Percentiles rank a stretch among this genome's conserved stretches.
These are phyloP conservation scores for Canis aureus DNA, from an alignment of 2,113 vertebrate genomes.

Conservation along the genomic window DNA sequence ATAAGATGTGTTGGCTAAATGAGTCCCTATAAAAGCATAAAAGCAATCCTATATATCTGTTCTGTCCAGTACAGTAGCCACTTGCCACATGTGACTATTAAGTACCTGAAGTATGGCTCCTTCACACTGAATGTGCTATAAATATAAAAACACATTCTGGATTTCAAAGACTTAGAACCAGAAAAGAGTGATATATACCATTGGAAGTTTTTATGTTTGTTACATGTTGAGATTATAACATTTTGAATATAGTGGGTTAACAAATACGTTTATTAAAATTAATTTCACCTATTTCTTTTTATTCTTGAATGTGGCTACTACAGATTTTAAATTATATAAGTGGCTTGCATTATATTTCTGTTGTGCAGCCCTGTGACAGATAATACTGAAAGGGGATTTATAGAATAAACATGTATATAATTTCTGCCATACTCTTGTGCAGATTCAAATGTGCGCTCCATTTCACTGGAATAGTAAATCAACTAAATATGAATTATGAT, in stretches of 20 bases:
- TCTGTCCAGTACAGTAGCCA: neutral
- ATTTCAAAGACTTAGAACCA: neutral
- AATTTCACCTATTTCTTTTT: neutral
- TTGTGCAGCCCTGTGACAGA: neutral
- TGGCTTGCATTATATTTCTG: neutral
- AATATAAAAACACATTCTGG: neutral
- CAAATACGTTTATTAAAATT: slow-evolving; percentile 20
- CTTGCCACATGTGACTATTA: neutral
- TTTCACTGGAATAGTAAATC: neutral
- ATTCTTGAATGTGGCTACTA: neutral
- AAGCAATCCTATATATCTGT: neutral
- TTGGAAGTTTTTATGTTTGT: slow-evolving; percentile 13
- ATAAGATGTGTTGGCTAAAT: neutral
- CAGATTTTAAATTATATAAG: neutral
- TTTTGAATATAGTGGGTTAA: neutral
- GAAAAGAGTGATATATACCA: neutral
- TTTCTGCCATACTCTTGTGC: neutral
- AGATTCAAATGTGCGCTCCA: neutral
- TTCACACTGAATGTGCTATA: neutral
- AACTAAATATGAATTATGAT: neutral
- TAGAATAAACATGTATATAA: neutral
- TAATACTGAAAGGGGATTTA: neutral
- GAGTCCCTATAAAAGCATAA: neutral
- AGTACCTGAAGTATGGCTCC: neutral
- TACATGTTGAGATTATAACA: slow-evolving; percentile 6